Evolutionary conservation across 2,888 invertebrate species (phyloP), one percentile per base, ranked within the genome.

Genomic region (Orthosia gothica): DNA sequence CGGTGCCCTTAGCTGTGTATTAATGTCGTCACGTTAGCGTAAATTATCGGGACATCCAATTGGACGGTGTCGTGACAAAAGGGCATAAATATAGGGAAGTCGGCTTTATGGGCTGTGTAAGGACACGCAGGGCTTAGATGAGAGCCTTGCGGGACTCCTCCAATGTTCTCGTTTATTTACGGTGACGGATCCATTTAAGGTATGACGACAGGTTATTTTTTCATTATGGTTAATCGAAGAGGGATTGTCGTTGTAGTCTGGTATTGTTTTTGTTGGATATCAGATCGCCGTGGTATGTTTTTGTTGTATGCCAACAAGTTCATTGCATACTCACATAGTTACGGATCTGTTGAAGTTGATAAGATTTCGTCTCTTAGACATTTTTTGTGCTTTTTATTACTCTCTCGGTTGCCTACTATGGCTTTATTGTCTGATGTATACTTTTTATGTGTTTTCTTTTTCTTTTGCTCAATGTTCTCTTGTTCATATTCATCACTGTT

Each of bases 1-100:
- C 79, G 47, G 57, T 88, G 83, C 89, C 90, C 91, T 89, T 88
- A 87, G 90, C 85, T 86, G 89, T 89, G 89, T 92, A 93, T 92
- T 93, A 93, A 93, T 92, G 93, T 93, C 93, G 92, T 93, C 93
- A 94, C 93, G 92, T 94, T 92, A 92, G 87, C 87, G 93, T 96
- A 95, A 95, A 95, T 95, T 95, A 95, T 94, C 92, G 90, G 92
- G 94, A 94, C 94, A 93, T 94, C 95, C 94, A 93, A 95, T 95
- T 94, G 94, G 93, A 82, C 91, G 91, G 92, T 96, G 89, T 93
- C 96, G 96, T 96, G 96, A 95, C 95, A 94, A 95, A 92, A 89
- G 88, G 86, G 89, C 93, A 95, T 95, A 95, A 96, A 95, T 94
- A 94, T 88, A 78, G 90, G 91, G 90, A 90, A 90, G 92, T 91